A percentile compares a stretch with the other conserved stretches of the same genome.
Conservation (phyloP, 1,140 invertebrate genomes). For the Camponotus vicinus region DNA sequence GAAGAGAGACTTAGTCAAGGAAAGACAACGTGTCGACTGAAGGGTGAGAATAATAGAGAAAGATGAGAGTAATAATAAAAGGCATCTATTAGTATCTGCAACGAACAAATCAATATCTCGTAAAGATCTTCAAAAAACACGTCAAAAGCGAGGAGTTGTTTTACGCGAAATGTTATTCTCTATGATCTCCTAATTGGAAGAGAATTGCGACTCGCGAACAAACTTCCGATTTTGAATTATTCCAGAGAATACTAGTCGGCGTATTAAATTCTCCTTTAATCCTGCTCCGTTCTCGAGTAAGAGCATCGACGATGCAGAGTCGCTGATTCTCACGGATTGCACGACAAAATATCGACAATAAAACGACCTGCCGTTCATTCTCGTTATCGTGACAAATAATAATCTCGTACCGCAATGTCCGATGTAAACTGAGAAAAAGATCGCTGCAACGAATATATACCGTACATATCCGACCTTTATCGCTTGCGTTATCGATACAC, state of each 20-base stretch:
- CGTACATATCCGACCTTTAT: slow-evolving; percentile 48
- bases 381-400: slow-evolving; percentile 59
- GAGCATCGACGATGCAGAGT: not conserved
- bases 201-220: slow-evolving; percentile 18
- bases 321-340: slow-evolving; percentile 25
- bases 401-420: slow-evolving; percentile 28
- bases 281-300: not conserved
- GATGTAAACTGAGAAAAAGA: slow-evolving; percentile 53
- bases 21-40: not conserved
- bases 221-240: slow-evolving; percentile 48
- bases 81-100: not conserved
- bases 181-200: not conserved
- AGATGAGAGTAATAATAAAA: slow-evolving; percentile 5
- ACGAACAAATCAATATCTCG: slow-evolving; percentile 36
- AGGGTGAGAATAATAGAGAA: not conserved
- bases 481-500: slow-evolving; percentile 42
- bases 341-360: slow-evolving; percentile 50
- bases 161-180: not conserved
- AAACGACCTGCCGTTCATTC: slow-evolving; percentile 47
- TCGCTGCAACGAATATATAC: not conserved
- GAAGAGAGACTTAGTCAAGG: not conserved
- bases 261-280: slow-evolving; percentile 57
- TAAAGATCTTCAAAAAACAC: slow-evolving; percentile 36
- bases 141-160: not conserved
- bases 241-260: not conserved